Base-by-base conservation (phyloP, 1,140 invertebrate species). In the Papilio aristodemus region DNA sequence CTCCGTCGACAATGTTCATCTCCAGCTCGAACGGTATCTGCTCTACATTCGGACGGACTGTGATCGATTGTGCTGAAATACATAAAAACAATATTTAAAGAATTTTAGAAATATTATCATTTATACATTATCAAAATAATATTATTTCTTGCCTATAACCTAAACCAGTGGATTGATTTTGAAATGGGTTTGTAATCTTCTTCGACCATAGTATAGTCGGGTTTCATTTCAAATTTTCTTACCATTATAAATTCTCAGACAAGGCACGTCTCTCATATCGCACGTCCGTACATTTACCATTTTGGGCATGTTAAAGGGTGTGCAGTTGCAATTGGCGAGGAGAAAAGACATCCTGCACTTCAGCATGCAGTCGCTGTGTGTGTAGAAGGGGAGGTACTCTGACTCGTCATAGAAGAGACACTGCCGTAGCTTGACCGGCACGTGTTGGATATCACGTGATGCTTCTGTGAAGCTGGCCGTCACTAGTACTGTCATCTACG, bases 271-370 rank as follows among this genome's bases (percentile, higher is more conserved):
- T 11, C 79, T 80, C 74, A 92, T 81, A 46, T 92, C 84, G 64
- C 91, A 92, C 0, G 85, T 91, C 37, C 90, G 89, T 10, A 84
- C 83, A 37, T 87, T 81, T 4, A 70, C 66, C 39, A 91, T 86
- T 66, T 91, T 83, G 0, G 91, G 92, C 81, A 93, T 77, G 71
- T 91, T 92, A 50, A 93, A 93, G 0, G 93, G 93, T 13, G 92
- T 86, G 57, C 93, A 94, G 13, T 91, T 91, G 60, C 93, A 93
- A n/a, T 91, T 80, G 1, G 83, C 82, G 0, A 89, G 76, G 13
- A 93, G 77, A 69, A 93, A 93, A 6, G 86, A 76, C 76, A 93
- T 90, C 17, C 92, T 81, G 62, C 93, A 94, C 62, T 92, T 91
- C 13, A 93, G 84, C 67, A 93, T 84, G 67, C 93, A 94, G 71